These are phyloP conservation scores for Listrodromus nycthemerus DNA, from an alignment of 2,888 invertebrate genomes.

Conservation along the genomic window DNA sequence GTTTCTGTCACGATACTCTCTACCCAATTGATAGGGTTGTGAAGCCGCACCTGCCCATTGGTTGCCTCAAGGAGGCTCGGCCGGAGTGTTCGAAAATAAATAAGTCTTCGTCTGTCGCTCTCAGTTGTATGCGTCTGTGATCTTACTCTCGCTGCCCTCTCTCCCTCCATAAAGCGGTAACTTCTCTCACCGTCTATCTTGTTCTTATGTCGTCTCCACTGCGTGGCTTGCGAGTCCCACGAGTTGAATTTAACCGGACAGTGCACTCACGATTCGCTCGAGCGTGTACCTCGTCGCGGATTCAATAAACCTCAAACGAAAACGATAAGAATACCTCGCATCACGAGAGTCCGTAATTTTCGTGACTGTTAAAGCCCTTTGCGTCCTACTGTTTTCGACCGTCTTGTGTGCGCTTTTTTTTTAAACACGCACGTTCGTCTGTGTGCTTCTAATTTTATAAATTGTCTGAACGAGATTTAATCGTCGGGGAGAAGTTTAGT, in stretches of 20 bases:
- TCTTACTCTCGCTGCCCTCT: slow-evolving; percentile 21
- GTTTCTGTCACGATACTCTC: slow-evolving; percentile 17
- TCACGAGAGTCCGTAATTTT: background rate
- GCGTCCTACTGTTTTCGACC: background rate
- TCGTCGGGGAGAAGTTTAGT: slow-evolving; percentile 14
- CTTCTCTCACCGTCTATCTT: slow-evolving; percentile 8
- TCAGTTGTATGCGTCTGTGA: slow-evolving; percentile 16
- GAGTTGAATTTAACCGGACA: slow-evolving; percentile 76
- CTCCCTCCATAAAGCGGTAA: slow-evolving; percentile 1
- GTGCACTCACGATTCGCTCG: slow-evolving; percentile 74
- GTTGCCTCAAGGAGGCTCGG: slow-evolving; percentile 74
- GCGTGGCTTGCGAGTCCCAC: slow-evolving; percentile 50
- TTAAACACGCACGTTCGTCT: background rate
- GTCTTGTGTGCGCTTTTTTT: background rate
- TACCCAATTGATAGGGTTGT: slow-evolving; percentile 16
- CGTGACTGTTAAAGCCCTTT: background rate
- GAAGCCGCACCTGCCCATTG: slow-evolving; percentile 72
- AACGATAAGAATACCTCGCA: background rate
- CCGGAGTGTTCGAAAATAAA: slow-evolving; percentile 77
- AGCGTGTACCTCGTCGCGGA: slow-evolving; percentile 38
- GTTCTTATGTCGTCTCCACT: slow-evolving; percentile 29
- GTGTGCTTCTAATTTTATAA: background rate
- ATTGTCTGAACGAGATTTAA: background rate
- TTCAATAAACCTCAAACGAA: background rate
- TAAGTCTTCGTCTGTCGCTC: slow-evolving; percentile 65